Evolutionary conservation across 2,113 vertebrate genomes (phyloP).

Genomic region (Silurus glanis): DNA sequence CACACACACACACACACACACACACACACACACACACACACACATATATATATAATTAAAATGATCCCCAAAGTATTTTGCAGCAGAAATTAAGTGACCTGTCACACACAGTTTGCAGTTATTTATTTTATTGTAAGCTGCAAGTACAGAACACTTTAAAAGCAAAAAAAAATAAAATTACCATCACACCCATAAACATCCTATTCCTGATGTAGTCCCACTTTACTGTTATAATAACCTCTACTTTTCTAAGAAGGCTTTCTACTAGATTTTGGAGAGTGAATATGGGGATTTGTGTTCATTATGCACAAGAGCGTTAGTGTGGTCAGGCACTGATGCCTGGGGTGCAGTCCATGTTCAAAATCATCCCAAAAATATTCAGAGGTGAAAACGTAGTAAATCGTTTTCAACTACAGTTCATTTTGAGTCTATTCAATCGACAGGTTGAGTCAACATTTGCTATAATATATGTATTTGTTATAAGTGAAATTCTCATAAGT

Average conservation of each 20-base stretch:
- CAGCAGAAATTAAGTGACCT: neutral
- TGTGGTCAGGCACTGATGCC: neutral
- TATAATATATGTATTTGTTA: neutral
- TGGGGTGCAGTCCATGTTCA: neutral
- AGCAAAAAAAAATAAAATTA: no score
- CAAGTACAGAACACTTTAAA: neutral
- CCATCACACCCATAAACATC: neutral
- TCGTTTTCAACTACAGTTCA: no score
- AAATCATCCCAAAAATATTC: no score
- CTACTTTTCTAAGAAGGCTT: neutral
- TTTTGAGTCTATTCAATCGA: no score
- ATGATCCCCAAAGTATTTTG: neutral
- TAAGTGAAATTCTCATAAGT: neutral
- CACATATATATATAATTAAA: no score
- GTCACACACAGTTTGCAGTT: neutral
- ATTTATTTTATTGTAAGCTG: neutral
- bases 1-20: no score
- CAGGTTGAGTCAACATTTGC: no score
- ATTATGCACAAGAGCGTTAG: no score
- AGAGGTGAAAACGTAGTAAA: no score
- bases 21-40: neutral
- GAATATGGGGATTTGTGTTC: neutral
- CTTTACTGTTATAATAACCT: neutral
- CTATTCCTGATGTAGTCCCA: neutral
- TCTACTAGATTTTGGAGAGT: neutral